Evolutionary conservation across 2,113 vertebrate species (phyloP), one percentile per base, ranked within the genome.

Genomic region (Tretioscincus oriximinensis): DNA sequence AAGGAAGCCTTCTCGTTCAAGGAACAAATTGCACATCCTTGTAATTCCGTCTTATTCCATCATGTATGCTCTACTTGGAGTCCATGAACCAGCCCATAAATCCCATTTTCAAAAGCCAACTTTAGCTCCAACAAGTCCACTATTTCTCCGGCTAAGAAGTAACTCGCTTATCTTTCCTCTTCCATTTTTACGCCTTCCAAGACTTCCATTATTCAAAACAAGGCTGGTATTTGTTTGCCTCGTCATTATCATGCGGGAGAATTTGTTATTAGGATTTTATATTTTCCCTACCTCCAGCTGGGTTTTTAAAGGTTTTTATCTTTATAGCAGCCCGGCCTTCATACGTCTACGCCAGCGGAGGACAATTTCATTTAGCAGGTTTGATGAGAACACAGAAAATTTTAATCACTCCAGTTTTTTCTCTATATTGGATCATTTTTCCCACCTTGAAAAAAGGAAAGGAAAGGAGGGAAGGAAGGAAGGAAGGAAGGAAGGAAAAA

Each of bases 351-450:
- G 65, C 73, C 1, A n/a, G 41, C 35, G 73, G 63, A 69, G 80
- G 73, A 81, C 80, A 81, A 76, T 81, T 81, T 81, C 80, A 81
- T 81, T 81, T 81, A 47, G 73, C 68, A 61, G 65, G 35, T 61
- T 61, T 76, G 73, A 81, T 81, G 80, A 76, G 73, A 81, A 76
- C 73, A 76, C 54, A 29, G 65, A 69, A 41, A 81, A 76, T 81
- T 81, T 81, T 81, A 81, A 81, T 81, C 73, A 61, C 73, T 47
- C 73, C 35, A 2, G 26, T 76, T 81, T 76, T 76, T 81, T 69
- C 80, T 81, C 73, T 47, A 61, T 69, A 63, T 81, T 61, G 80
- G 73, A 81, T 81, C 64, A 76, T 81, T 76, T 81, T 29, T 2
- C 24, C 63, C 47, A 12, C 14, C 24, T 3, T 24, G 51, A 20